Evolutionary conservation across 2,113 vertebrate species (phyloP).

Genomic region (Hassar affinis): DNA sequence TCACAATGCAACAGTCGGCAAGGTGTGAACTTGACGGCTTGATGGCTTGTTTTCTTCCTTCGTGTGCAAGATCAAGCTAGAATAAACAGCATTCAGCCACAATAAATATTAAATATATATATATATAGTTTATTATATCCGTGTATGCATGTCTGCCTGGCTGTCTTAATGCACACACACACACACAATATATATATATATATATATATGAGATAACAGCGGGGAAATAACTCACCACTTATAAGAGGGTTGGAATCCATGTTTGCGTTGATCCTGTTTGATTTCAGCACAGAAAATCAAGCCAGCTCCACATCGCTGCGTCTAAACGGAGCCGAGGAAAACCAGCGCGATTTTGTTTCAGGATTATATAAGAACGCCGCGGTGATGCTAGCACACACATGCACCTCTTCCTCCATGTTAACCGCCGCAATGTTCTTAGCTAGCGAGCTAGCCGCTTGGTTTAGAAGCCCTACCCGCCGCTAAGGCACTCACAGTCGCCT

Average conservation of each 20-base stretch:
- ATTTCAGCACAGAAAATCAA: slow-evolving; percentile 24
- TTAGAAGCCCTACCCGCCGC: neutral
- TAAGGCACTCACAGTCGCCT: neutral
- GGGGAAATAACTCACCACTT: slow-evolving; percentile 67
- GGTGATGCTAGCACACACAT: slow-evolving; percentile 53
- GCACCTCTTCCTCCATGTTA: slow-evolving; percentile 69
- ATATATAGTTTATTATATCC: too few relatives aligned
- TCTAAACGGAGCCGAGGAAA: slow-evolving; percentile 36
- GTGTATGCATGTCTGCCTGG: too few relatives aligned
- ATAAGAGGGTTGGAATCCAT: slow-evolving; percentile 73
- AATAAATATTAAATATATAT: too few relatives aligned
- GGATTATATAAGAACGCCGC: slow-evolving; percentile 67
- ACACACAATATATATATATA: neutral
- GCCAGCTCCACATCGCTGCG: slow-evolving; percentile 46
- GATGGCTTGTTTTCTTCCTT: too few relatives aligned
- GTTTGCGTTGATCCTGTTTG: slow-evolving; percentile 38
- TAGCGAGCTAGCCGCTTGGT: neutral
- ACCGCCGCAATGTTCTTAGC: slow-evolving; percentile 48
- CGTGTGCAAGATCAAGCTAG: too few relatives aligned
- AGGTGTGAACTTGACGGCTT: too few relatives aligned
- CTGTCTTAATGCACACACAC: too few relatives aligned
- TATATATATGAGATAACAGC: neutral
- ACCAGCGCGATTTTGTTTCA: slow-evolving; percentile 51
- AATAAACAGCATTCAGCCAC: too few relatives aligned
- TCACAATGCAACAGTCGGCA: too few relatives aligned